phyloP scores from a whole-genome alignment of 2,888 invertebrate species.

The Sicus ferrugineus region DNA sequence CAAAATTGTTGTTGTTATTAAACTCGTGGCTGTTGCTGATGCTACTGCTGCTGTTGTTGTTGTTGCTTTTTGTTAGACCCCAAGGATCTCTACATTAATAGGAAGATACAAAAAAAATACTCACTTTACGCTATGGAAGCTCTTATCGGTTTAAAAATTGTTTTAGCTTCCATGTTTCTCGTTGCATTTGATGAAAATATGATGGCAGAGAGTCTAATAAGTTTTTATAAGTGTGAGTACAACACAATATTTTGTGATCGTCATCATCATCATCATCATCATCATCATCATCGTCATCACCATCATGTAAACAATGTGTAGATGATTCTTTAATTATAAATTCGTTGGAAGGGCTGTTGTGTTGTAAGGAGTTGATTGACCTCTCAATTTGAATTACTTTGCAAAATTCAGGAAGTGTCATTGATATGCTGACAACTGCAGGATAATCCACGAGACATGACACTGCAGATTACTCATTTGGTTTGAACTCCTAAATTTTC shows the following conservation, averaged over 20 bases:
- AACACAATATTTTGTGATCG: conserved; percentile 10
- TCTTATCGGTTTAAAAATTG: conserved; percentile 38
- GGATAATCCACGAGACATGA: too few species aligned
- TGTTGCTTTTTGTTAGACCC: conserved; percentile 50
- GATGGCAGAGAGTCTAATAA: background rate
- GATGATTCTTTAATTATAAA: too few species aligned
- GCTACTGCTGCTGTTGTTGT: conserved; percentile 18
- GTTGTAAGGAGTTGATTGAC: too few species aligned
- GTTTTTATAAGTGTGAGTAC: background rate
- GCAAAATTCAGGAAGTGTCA: too few species aligned
- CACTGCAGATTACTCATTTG: too few species aligned
- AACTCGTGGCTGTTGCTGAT: background rate
- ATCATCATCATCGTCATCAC: too few species aligned
- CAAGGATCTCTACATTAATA: conserved; percentile 45
- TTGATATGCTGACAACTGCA: too few species aligned
- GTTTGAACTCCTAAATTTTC: too few species aligned
- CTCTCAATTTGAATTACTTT: too few species aligned
- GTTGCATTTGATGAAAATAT: background rate
- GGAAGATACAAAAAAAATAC: conserved; percentile 33
- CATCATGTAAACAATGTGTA: too few species aligned
- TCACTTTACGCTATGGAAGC: conserved; percentile 31
- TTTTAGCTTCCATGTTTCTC: background rate
- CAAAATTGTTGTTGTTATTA: conserved; percentile 22
- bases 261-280: too few species aligned
- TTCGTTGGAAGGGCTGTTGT: too few species aligned